phyloP scores from a whole-genome alignment of 2,888 invertebrate species.

The Chalcis sispes region DNA sequence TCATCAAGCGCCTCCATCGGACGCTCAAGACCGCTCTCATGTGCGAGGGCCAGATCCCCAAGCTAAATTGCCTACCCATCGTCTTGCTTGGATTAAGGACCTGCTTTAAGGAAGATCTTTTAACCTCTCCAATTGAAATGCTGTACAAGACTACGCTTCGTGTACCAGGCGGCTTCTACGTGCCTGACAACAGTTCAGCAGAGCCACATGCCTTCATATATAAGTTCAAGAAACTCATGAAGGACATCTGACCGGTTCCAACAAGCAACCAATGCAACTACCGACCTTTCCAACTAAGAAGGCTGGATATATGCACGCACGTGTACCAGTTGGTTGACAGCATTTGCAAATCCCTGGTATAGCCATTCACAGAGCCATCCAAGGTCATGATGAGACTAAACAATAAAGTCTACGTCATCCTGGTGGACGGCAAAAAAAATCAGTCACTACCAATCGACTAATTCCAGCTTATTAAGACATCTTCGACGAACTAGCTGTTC shows the following conservation, averaged over 20 bases:
- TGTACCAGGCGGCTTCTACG: background rate
- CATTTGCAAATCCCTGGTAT: too few relatives aligned
- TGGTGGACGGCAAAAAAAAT: too few relatives aligned
- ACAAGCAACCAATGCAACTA: background rate
- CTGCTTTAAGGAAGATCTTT: background rate
- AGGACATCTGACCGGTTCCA: background rate
- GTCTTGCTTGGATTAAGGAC: background rate
- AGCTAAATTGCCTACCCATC: background rate
- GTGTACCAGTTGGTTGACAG: too few relatives aligned
- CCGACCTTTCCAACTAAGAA: background rate
- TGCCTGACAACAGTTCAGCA: background rate
- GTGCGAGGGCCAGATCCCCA: background rate
- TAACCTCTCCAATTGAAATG: background rate
- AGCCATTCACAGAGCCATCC: too few relatives aligned
- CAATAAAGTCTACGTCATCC: too few relatives aligned
- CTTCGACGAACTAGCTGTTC: too few relatives aligned
- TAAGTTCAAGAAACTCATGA: background rate
- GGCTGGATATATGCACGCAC: too few relatives aligned
- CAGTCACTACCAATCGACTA: too few relatives aligned
- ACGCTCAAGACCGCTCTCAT: background rate
- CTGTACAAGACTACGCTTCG: background rate
- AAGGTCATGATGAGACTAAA: too few relatives aligned
- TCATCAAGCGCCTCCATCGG: background rate
- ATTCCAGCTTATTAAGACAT: too few relatives aligned
- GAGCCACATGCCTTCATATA: background rate